Evolutionary conservation across 2,888 invertebrate genomes (phyloP), one percentile per base, ranked within the genome.

Genomic region (Chironomus riparius): DNA sequence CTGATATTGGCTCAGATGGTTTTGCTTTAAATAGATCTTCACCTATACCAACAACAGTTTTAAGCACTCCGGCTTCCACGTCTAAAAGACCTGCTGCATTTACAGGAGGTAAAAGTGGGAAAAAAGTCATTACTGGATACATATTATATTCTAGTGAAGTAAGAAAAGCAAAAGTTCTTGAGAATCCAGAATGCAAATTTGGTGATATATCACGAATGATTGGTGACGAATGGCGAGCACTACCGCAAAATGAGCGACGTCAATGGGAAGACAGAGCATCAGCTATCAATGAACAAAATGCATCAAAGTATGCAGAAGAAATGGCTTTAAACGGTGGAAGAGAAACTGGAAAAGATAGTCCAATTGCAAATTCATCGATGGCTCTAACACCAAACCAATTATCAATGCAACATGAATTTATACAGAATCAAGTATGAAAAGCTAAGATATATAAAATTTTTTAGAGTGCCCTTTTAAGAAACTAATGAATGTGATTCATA

Each of bases 71-170:
- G 2, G 77, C 83, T 0, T 82, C 83, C 28, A 82, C 83, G 2
- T 83, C 83, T 73, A 76, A 79, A 0, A 78, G 78, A 69, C 78
- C 79, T 18, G 76, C 76, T n/a, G 76, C 76, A 28, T 76, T 76
- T 68, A 72, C 77, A 76, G 80, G 80, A 74, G 77, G 79, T 82
- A 86, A 76, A 81, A 83, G 89, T 81, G 90, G 90, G 79, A 93
- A 92, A 86, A 92, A 94, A 85, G 87, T 94, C 78, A 92, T 94
- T 80, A 98, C 97, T 77, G 98, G 98, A 7, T 99, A 99, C 86
- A 98, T 99, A 79, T 87, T 99, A 77, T 99, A 97, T 86, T 97
- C 98, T 62, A 94, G 97, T 81, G 98, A 99, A 86, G 92, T 96
- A 70, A 88, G 99, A 76, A 95, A 96, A 83, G 90, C 91, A 75